A percentile compares a stretch with the other conserved stretches of the same genome.
phyloP scores from a whole-genome alignment of 2,888 invertebrate species.

The Druceiella hillmani region DNA sequence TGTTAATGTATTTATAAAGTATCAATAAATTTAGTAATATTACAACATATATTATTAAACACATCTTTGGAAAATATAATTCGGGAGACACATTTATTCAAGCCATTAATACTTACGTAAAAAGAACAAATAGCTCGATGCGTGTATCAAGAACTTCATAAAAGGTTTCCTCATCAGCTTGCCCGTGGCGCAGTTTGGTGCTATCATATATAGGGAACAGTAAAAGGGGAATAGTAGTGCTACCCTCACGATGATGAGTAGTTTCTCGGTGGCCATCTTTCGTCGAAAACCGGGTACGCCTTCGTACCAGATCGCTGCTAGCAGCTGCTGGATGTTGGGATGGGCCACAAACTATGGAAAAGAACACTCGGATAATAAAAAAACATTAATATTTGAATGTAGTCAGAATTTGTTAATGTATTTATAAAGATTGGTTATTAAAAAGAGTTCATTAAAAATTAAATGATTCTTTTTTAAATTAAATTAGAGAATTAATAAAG shows the following conservation, averaged over 20 bases:
- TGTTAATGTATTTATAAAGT: no score
- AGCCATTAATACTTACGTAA: conserved; percentile 69
- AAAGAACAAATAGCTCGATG: conserved; percentile 90
- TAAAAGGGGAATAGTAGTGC: conserved; percentile 84
- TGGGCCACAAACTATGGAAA: conserved; percentile 81
- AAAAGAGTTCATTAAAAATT: conserved; percentile 4
- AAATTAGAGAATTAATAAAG: neutral
- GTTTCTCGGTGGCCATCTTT: conserved; percentile 67
- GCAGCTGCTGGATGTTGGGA: conserved; percentile 88
- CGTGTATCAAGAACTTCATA: conserved; percentile 94
- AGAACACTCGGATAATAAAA: neutral
- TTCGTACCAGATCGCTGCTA: conserved; percentile 92
- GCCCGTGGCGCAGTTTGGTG: conserved; percentile 75
- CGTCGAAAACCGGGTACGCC: conserved; percentile 91
- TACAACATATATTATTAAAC: no score
- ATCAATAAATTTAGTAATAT: no score
- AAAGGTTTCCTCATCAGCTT: conserved; percentile 88
- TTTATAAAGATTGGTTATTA: conserved; percentile 8
- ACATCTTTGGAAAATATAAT: no score
- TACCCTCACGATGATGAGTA: conserved; percentile 67
- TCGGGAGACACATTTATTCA: no score
- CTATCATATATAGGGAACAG: conserved; percentile 77
- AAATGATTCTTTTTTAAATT: neutral
- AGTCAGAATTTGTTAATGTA: neutral
- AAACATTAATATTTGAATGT: conserved; percentile 1